Conservation (phyloP, 1,140 invertebrate species). For the Zophobas morio region DNA sequence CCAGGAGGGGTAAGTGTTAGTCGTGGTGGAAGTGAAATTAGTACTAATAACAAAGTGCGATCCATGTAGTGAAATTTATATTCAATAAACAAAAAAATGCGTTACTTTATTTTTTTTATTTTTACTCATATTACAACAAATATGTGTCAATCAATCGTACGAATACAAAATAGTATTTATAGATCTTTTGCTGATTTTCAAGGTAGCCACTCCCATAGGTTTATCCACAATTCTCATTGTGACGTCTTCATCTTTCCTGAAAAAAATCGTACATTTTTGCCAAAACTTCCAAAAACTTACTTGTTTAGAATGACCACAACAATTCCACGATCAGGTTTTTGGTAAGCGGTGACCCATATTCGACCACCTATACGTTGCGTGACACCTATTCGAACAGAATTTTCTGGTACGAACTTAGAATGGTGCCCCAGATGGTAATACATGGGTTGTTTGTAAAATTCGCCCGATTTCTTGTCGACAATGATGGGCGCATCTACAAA, state of each 20-base stretch:
- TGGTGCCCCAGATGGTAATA: constrained; percentile 81
- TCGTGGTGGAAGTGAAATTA: no score
- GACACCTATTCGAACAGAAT: constrained; percentile 66
- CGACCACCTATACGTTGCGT: not conserved
- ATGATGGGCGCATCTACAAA: constrained; percentile 79
- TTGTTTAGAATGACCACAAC: constrained; percentile 64
- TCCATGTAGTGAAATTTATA: no score
- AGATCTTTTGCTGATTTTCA: constrained; percentile 43
- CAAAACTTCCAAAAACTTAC: not conserved
- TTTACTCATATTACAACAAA: constrained; percentile 40
- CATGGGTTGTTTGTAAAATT: constrained; percentile 82
- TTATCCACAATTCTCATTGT: constrained; percentile 31
- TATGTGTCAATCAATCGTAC: constrained; percentile 16
- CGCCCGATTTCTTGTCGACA: constrained; percentile 69
- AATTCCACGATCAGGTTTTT: constrained; percentile 69
- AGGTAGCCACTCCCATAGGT: constrained; percentile 27
- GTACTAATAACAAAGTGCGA: no score
- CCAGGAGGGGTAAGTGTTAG: no score
- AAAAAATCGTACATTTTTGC: constrained; percentile 1
- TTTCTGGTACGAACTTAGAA: constrained; percentile 73
- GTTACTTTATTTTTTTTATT: no score
- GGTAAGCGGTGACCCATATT: constrained; percentile 68
- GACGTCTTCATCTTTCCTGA: constrained; percentile 8
- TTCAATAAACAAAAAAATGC: no score
- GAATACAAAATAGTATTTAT: constrained; percentile 52